phyloP scores from a whole-genome alignment of 2,113 vertebrate genomes.

The Syngnathus floridae region DNA sequence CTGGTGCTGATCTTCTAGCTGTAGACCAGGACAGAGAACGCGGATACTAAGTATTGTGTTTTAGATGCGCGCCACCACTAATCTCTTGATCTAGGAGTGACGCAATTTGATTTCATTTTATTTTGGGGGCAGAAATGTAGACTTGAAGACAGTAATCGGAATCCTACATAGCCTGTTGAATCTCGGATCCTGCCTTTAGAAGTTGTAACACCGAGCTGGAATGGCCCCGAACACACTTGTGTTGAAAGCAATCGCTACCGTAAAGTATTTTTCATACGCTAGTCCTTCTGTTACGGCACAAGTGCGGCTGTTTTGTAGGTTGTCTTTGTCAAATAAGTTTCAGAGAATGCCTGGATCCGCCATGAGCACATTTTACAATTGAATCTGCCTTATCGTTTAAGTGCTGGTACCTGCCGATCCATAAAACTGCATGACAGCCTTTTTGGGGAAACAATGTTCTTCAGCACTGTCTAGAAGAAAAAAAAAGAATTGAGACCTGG shows the following conservation, averaged over 20 bases:
- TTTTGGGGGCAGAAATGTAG: not conserved
- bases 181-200: not conserved
- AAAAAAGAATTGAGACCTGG: not conserved
- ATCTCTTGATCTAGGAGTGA: conserved; percentile 24
- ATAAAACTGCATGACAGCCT: not conserved
- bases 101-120: not conserved
- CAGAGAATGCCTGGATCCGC: not conserved
- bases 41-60: conserved; percentile 33
- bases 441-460: not conserved
- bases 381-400: not conserved
- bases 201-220: not conserved
- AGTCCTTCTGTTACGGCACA: not conserved
- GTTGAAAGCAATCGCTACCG: not conserved
- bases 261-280: not conserved
- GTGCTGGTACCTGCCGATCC: not conserved
- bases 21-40: conserved; percentile 50
- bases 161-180: not conserved
- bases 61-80: conserved; percentile 42
- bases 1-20: conserved; percentile 45
- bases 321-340: not conserved
- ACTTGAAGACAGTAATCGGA: not conserved
- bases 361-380: not conserved
- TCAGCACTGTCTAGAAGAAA: not conserved
- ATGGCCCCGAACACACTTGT: not conserved
- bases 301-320: not conserved